Conservation (phyloP, 2,797 vertebrate species). For the Nyctalus aviator region DNA sequence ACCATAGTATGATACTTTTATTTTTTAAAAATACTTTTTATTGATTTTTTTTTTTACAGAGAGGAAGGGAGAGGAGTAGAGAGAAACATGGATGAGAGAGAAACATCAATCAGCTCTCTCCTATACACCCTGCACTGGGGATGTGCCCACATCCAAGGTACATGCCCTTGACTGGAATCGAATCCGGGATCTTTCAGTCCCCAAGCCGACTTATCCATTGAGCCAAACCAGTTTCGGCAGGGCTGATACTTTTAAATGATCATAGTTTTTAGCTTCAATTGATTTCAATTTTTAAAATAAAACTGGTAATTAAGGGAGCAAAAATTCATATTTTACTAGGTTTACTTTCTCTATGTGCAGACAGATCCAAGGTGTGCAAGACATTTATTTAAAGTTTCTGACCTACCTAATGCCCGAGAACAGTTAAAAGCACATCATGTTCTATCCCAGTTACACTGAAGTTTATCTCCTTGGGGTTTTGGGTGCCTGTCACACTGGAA, state of each 20-base stretch:
- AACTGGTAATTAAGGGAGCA: conserved; percentile 49
- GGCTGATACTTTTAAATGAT: neutral
- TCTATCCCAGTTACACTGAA: neutral
- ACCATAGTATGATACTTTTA: neutral
- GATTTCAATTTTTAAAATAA: conserved; percentile 36
- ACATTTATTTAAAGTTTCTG: neutral
- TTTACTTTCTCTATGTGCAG: neutral
- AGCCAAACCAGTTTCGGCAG: too few relatives aligned
- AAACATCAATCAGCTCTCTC: too few relatives aligned
- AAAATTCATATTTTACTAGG: conserved; percentile 20
- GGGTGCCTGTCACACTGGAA: neutral
- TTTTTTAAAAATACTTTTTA: neutral
- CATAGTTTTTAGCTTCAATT: conserved; percentile 42
- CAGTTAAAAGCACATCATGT: neutral
- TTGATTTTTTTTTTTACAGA: too few relatives aligned
- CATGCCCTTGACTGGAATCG: too few relatives aligned
- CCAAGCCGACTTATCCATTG: too few relatives aligned
- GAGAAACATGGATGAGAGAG: too few relatives aligned
- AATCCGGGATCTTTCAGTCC: too few relatives aligned
- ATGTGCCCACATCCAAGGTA: too few relatives aligned
- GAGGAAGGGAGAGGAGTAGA: too few relatives aligned
- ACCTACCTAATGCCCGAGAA: neutral
- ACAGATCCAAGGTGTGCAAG: neutral
- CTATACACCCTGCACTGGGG: too few relatives aligned
- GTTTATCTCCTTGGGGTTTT: neutral